Evolutionary conservation across 37 sponge, comb jelly and placozoan species (phyloP).

Genomic region (Crambe crambe): DNA sequence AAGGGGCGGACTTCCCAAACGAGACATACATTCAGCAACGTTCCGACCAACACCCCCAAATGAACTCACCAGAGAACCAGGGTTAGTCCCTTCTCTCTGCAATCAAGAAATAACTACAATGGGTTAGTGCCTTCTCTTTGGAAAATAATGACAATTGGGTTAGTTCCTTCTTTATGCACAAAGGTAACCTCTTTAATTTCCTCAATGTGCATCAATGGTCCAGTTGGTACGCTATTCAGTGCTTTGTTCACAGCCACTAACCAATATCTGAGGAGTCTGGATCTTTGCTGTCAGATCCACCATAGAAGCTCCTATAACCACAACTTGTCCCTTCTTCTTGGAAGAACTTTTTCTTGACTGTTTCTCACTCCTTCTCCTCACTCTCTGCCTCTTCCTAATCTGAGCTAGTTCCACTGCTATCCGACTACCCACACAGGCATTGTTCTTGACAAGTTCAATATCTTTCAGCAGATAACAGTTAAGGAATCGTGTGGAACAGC

Average conservation of each 20-base stretch:
- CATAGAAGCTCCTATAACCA: slow-evolving; percentile 75
- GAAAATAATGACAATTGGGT: no score
- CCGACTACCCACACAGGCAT: slow-evolving; percentile 81
- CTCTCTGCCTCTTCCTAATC: slow-evolving; percentile 5
- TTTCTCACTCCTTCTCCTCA: neutral
- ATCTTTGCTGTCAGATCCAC: slow-evolving; percentile 69
- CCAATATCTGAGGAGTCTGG: slow-evolving; percentile 2
- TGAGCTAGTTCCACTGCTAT: slow-evolving; percentile 74
- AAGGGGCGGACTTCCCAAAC: slow-evolving; percentile 56
- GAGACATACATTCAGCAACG: slow-evolving; percentile 76
- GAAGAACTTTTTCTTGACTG: neutral
- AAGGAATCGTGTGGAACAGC: no score
- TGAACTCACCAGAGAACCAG: slow-evolving; percentile 51
- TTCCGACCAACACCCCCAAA: slow-evolving; percentile 88
- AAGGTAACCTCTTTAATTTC: no score
- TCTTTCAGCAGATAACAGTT: no score
- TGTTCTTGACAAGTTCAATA: slow-evolving; percentile 88
- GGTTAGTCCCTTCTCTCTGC: slow-evolving; percentile 67
- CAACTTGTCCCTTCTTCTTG: slow-evolving; percentile 25
- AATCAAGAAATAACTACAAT: no score
- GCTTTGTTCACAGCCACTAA: no score
- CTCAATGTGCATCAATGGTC: no score
- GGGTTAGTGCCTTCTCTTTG: no score
- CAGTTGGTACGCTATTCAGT: no score
- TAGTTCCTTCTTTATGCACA: no score